These are phyloP conservation scores for Typhlomys cinereus DNA, from an alignment of 2,113 vertebrate species.

Conservation along the genomic window DNA sequence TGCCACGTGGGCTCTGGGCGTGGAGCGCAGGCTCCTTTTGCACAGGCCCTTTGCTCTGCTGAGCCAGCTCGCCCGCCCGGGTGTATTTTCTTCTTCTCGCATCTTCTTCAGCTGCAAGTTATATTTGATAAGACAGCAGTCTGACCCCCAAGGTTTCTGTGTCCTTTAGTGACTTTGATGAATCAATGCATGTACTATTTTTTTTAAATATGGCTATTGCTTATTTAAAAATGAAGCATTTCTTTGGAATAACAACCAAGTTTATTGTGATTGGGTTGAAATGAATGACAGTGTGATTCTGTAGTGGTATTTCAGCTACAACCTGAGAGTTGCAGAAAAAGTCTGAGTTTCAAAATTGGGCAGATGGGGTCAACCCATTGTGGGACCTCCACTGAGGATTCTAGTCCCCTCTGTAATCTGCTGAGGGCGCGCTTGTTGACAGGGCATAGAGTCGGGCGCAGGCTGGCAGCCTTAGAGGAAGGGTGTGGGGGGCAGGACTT, in stretches of 20 bases:
- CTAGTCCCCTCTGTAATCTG: background rate
- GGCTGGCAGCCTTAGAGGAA: background rate
- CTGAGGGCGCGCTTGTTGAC: background rate
- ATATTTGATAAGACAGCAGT: background rate
- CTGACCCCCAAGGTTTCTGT: background rate
- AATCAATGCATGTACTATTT: background rate
- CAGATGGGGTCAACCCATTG: background rate
- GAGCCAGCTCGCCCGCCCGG: no score
- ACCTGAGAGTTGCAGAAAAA: background rate
- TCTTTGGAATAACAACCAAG: background rate
- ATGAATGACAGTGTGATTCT: background rate
- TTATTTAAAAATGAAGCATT: background rate
- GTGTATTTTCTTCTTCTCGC: no score
- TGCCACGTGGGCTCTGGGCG: no score
- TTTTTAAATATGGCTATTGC: background rate
- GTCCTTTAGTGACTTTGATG: background rate
- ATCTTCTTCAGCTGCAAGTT: background rate
- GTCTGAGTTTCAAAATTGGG: background rate
- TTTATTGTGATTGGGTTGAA: background rate
- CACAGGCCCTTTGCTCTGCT: no score
- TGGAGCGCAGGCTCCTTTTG: no score
- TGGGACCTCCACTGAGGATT: background rate
- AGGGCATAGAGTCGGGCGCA: fast-evolving
- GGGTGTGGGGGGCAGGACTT: fast-evolving
- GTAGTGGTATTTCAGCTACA: background rate